Percentiles rank a stretch among this genome's conserved stretches.
Evolutionary conservation across 2,797 vertebrate species (phyloP).

Genomic region (Yasuhikotakia modesta): DNA sequence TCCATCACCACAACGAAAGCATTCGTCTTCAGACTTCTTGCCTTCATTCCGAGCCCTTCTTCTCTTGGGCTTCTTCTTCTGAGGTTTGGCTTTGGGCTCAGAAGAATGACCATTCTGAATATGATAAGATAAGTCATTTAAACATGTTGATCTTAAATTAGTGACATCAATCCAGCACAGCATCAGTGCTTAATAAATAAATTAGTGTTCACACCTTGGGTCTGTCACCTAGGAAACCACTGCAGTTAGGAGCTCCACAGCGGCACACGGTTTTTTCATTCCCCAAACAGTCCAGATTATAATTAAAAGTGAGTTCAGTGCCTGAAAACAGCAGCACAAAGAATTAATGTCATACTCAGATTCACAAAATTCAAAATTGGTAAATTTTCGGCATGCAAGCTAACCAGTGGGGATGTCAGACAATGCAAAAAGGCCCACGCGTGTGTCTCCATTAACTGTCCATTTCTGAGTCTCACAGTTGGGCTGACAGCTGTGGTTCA

Average conservation of each 20-base stretch:
- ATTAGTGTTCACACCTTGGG: conserved; percentile 84
- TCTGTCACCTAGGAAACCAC: conserved; percentile 94
- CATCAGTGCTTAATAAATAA: background rate
- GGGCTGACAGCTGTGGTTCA: conserved; percentile 99
- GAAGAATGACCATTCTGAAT: conserved; percentile 76
- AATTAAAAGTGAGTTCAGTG: conserved; percentile 96
- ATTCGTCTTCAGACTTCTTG: conserved; percentile 93
- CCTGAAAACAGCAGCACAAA: conserved; percentile 70
- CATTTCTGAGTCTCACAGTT: conserved; percentile 99
- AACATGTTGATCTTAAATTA: too few relatives aligned
- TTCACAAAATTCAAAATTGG: background rate
- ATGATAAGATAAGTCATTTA: background rate
- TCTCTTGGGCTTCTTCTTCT: conserved; percentile 85
- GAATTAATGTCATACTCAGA: background rate
- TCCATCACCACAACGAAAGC: conserved; percentile 95
- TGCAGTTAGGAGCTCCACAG: conserved; percentile 95
- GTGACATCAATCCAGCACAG: too few relatives aligned
- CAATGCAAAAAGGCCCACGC: conserved; percentile 93
- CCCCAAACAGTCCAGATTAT: conserved; percentile 96
- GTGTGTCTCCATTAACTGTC: conserved; percentile 96
- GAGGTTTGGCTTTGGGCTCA: conserved; percentile 88
- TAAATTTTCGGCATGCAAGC: background rate
- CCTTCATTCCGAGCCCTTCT: conserved; percentile 80
- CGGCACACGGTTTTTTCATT: conserved; percentile 96
- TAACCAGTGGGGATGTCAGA: conserved; percentile 92